phyloP scores from a whole-genome alignment of 2,113 vertebrate genomes.

The Entosphenus tridentatus region DNA sequence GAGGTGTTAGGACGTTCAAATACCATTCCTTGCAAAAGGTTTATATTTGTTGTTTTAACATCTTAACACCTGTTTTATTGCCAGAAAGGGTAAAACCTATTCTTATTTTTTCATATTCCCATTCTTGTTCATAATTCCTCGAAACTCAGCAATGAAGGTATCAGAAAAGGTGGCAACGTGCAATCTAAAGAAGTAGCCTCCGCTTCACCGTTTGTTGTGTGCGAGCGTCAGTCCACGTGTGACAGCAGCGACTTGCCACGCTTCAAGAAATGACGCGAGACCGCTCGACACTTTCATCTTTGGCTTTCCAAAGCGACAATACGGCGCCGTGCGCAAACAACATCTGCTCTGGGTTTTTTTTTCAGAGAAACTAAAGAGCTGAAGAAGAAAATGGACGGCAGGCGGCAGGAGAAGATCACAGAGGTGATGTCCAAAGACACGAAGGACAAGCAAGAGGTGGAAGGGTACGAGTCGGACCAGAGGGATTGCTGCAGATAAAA shows the following conservation, averaged over 20 bases:
- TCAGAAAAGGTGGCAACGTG: too few species aligned
- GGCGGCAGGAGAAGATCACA: conserved; percentile 45
- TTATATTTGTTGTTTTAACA: too few species aligned
- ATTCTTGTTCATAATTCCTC: too few species aligned
- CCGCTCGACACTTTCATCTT: too few species aligned
- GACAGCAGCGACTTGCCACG: not conserved
- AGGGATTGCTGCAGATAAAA: not conserved
- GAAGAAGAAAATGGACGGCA: conserved; percentile 52
- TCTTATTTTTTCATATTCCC: too few species aligned
- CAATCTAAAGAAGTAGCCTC: not conserved
- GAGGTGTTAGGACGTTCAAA: too few species aligned
- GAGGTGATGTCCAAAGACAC: conserved; percentile 30
- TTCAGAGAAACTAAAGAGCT: conserved; percentile 59
- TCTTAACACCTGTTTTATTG: too few species aligned
- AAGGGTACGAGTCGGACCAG: conserved; percentile 21
- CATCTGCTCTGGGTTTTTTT: not conserved
- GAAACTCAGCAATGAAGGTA: too few species aligned
- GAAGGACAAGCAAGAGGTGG: conserved; percentile 37
- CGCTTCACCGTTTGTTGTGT: not conserved
- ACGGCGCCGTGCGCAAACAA: not conserved
- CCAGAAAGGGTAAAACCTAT: too few species aligned
- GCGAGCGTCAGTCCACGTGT: not conserved
- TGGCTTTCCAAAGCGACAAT: not conserved
- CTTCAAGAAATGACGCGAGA: too few species aligned
- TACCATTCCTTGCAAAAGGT: too few species aligned